Base-by-base conservation (phyloP, 2,797 vertebrate genomes). In the Eulemur mongoz region DNA sequence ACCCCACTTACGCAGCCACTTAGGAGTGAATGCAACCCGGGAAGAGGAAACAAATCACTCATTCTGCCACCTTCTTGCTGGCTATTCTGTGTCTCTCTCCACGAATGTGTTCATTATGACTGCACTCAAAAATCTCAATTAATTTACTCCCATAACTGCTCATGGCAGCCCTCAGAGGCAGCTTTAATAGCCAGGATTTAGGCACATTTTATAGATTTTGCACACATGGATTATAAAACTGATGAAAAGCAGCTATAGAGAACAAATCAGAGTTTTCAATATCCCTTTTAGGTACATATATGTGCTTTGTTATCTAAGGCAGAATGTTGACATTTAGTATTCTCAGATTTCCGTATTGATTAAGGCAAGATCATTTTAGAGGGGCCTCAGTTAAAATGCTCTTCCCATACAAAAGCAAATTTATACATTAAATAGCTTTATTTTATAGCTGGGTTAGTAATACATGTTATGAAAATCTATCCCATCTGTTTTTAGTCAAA, bases 21-120 rank as follows among this genome's bases (percentile, higher is more conserved):
- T 1, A 5, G 13, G 54, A 27, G 20, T 38, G n/a, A 25, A 0
- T n/a, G 3, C 59, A 7, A 2, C 48, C 22, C 52, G 4, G 59
- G 10, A n/a, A 59, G 3, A 38, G 61, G 2, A 35, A 20, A 18
- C 13, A 14, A 23, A 7, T 1, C 2, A 4, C 61, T 35, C 7
- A 0, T 15, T 32, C 78, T 52, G 65, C 22, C 22, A 7, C 9
- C 48, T 35, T 27, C 11, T 0, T 0, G 0, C 0, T 10, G 15
- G 23, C 70, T 18, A 0, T n/a, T 65, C 54, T 5, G 20, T 38
- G 0, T 18, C 3, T 27, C 45, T 87, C 22, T 32, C 50, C 35
- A 1, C 4, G 23, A 40, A 50, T 18, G n/a, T 25, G 17, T 35
- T 48, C n/a, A 30, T 48, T 12, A 13, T 4, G 25, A 45, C 45